These are phyloP conservation scores for Burhinus bistriatus DNA, from an alignment of 2,113 vertebrate genomes.

Conservation along the genomic window DNA sequence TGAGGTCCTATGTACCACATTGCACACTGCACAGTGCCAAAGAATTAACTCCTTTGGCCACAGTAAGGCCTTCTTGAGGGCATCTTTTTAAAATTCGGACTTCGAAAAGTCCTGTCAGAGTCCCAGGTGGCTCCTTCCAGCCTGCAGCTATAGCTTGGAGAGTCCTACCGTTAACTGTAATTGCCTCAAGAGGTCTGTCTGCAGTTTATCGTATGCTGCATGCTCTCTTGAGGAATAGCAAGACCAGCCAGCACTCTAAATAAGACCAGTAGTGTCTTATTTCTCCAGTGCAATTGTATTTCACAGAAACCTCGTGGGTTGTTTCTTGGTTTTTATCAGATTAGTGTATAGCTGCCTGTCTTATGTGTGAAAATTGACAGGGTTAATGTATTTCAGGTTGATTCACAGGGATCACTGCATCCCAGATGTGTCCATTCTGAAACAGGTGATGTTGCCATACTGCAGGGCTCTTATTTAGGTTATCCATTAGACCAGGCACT, in stretches of 20 bases:
- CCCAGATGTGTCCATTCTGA: not conserved
- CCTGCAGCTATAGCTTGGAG: not conserved
- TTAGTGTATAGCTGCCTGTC: not conserved
- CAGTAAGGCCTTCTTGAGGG: not conserved
- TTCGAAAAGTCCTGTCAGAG: not conserved
- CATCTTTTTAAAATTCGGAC: not conserved
- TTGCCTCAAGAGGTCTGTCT: not conserved
- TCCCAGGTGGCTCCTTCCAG: not conserved
- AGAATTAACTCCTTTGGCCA: not conserved
- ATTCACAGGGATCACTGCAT: not conserved
- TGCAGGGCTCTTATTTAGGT: not conserved
- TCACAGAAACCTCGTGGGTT: not conserved
- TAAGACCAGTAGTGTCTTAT: not conserved
- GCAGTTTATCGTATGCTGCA: accelerated
- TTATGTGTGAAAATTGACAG: not conserved
- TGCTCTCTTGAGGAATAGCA: not conserved
- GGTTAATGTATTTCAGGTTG: not conserved
- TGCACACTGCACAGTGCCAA: not conserved
- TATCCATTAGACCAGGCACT: not conserved
- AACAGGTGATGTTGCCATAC: not conserved
- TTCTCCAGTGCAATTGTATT: not conserved
- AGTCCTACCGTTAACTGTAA: not conserved
- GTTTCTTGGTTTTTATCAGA: not conserved
- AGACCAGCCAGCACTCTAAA: not conserved
- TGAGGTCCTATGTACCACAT: not conserved